phyloP scores from a whole-genome alignment of 2,113 vertebrate species.

The Lutjanus erythropterus region DNA sequence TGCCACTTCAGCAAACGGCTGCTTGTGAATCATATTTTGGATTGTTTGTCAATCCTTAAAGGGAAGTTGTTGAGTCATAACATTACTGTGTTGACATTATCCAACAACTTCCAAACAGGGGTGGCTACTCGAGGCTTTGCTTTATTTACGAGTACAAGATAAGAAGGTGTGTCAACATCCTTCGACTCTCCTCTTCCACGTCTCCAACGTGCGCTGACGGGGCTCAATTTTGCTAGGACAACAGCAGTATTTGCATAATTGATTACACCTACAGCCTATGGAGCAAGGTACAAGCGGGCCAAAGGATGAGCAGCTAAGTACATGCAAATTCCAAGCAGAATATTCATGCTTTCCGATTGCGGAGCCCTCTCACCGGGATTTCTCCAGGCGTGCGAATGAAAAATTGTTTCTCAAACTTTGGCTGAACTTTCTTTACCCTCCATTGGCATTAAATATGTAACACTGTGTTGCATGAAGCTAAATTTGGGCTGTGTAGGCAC shows the following conservation, averaged over 20 bases:
- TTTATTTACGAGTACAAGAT: conserved; percentile 63
- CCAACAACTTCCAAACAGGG: conserved; percentile 26
- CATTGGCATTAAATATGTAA: conserved; percentile 70
- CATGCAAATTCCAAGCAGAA: conserved; percentile 80
- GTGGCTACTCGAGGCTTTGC: conserved; percentile 35
- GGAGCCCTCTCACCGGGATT: conserved; percentile 65
- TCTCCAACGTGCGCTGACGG: not conserved
- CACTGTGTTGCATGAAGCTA: conserved; percentile 28
- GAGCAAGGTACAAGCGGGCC: conserved; percentile 59
- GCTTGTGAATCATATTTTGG: not conserved
- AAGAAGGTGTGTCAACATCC: conserved; percentile 68
- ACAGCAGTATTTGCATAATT: conserved; percentile 80
- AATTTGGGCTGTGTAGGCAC: conserved; percentile 33
- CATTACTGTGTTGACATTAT: conserved; percentile 35
- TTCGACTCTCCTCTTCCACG: conserved; percentile 24
- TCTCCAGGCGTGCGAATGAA: conserved; percentile 70
- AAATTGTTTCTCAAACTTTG: conserved; percentile 79
- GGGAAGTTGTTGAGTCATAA: conserved; percentile 22
- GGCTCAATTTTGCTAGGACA: conserved; percentile 71
- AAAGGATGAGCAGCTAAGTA: conserved; percentile 70
- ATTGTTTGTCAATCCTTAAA: conserved; percentile 10
- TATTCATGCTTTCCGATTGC: conserved; percentile 79
- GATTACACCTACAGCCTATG: conserved; percentile 72
- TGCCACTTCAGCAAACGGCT: not conserved
- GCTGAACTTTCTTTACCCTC: conserved; percentile 76